Evolutionary conservation across 2,888 invertebrate species (phyloP), one percentile per base, ranked within the genome.

Genomic region (Phalangium opilio): DNA sequence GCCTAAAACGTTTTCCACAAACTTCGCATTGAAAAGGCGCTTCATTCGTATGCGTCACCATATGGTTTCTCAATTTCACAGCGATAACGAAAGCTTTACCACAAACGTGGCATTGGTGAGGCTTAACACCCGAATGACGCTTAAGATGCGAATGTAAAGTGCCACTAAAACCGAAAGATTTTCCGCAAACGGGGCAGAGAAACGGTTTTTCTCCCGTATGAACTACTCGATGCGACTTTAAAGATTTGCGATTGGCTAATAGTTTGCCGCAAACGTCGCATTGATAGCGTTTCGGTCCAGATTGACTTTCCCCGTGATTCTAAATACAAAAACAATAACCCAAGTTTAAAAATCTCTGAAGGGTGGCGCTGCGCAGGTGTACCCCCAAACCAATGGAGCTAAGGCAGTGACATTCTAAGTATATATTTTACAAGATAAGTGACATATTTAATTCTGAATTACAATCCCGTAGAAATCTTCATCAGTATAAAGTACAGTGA

Each of bases 151-250:
- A 15, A 18, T 14, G 17, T 1, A 40, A 20, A 2, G n/a, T 14
- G 2, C 12, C 11, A 10, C 33, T 40, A 2, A 10, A 5, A 2
- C 12, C 10, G 32, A 45, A 45, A n/a, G 17, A 33, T 32, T 33
- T 45, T 32, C 21, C 38, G 33, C 45, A 45, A 3, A 27, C 21
- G 11, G 21, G 17, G 14, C 45, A 45, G 3, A 4, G 15, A 17
- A 32, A 39, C 2, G 41, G 45, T 33, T 32, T 40, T 15, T 40
- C 40, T 39, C 45, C 45, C 1, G 45, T 45, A 32, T 45, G 45
- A 14, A 38, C n/a, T 11, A 12, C 11, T n/a, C 12, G 5, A 35
- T 45, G 45, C 10, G 7, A 17, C n/a, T 14, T 41, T 21, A 46
- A 19, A 7, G 11, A n/a, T 11, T 18, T 15, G 15, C 33, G 27